These are phyloP conservation scores for Galerucella pusilla DNA, from an alignment of 2,888 invertebrate species.

Conservation along the genomic window DNA sequence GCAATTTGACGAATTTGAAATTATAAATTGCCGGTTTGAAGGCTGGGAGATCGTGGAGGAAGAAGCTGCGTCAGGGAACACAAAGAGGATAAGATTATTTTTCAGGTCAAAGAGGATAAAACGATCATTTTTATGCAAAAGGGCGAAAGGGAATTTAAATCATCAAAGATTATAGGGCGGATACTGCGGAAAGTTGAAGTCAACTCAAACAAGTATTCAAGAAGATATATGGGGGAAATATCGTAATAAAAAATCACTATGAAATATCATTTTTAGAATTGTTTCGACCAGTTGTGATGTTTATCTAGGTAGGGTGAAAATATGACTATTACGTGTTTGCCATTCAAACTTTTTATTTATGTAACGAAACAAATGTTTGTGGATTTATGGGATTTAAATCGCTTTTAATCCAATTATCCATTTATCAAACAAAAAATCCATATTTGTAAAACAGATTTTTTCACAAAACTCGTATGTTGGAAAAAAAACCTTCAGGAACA, in stretches of 20 bases:
- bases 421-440: too few species aligned
- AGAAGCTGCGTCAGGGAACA: neutral
- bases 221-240: neutral
- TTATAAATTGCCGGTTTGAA: neutral
- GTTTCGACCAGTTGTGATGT: too few species aligned
- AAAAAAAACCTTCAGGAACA: too few species aligned
- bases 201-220: neutral
- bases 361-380: too few species aligned
- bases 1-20: neutral
- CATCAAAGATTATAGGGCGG: neutral
- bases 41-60: neutral
- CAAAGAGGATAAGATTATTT: neutral
- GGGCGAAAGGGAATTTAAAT: neutral
- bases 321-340: too few species aligned
- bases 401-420: too few species aligned
- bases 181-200: neutral
- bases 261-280: too few species aligned
- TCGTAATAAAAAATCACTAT: neutral
- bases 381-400: too few species aligned
- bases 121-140: neutral
- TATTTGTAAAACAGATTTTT: too few species aligned
- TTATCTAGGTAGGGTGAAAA: too few species aligned
- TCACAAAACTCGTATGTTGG: too few species aligned
- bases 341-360: too few species aligned
- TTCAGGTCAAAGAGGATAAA: neutral